Percentiles rank a stretch among this genome's conserved stretches.
These are phyloP conservation scores for Acanthopleura granulata DNA, from an alignment of 2,888 invertebrate species.

Conservation along the genomic window DNA sequence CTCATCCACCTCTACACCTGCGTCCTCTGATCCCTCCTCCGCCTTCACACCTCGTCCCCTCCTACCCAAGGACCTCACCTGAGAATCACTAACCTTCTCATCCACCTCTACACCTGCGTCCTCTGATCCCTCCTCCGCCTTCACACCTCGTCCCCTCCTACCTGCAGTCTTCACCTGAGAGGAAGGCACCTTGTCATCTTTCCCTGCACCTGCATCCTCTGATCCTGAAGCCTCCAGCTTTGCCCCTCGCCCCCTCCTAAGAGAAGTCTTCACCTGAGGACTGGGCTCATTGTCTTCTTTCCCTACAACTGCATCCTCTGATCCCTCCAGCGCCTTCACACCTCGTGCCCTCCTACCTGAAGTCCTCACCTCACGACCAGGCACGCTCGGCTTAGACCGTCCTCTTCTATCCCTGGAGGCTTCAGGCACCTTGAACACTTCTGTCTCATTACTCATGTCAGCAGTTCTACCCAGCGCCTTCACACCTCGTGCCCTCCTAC, in stretches of 20 bases:
- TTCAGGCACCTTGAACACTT: background rate
- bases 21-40: background rate
- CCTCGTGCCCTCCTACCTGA: background rate
- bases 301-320: too few relatives aligned
- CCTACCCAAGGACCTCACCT: conserved; percentile 11
- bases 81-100: background rate
- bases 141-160: conserved; percentile 12
- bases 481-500: too few relatives aligned
- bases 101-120: conserved; percentile 14
- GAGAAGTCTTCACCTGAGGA: background rate
- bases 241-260: background rate
- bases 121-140: conserved; percentile 12
- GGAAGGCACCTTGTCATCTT: background rate
- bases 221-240: background rate
- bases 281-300: too few relatives aligned
- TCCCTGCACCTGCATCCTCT: background rate
- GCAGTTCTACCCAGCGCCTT: too few relatives aligned
- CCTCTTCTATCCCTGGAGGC: too few relatives aligned
- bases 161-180: background rate
- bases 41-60: conserved; percentile 12
- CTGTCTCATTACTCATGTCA: background rate
- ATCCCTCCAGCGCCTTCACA: too few relatives aligned
- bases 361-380: background rate
- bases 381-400: too few relatives aligned
- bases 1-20: conserved; percentile 8